phyloP scores from a whole-genome alignment of 1,140 invertebrate genomes.

The Ceratina australensis region DNA sequence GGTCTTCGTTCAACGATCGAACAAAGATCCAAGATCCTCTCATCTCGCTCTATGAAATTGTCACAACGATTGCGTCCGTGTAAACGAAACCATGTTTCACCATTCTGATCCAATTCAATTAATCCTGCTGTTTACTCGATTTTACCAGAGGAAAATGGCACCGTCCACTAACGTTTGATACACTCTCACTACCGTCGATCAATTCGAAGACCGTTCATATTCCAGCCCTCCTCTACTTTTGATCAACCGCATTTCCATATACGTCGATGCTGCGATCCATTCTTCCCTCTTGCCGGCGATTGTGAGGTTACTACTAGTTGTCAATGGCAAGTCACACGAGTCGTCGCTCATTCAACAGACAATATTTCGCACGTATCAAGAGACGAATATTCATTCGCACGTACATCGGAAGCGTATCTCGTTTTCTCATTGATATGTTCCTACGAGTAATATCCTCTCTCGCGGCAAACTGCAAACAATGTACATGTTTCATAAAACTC shows the following conservation, averaged over 20 bases:
- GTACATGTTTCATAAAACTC: not conserved
- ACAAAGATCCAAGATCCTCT: not conserved
- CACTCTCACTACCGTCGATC: slow-evolving; percentile 28
- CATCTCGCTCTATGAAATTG: slow-evolving; percentile 7
- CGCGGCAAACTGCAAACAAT: not conserved
- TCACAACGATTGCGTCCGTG: slow-evolving; percentile 10
- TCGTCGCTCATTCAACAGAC: not conserved
- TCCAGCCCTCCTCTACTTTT: not conserved
- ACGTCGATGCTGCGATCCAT: not conserved
- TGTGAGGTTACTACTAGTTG: slow-evolving; percentile 36
- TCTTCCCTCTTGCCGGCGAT: not conserved
- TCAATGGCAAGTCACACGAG: not conserved
- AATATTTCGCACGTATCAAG: not conserved
- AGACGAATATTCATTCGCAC: not conserved
- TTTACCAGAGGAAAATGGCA: slow-evolving; percentile 51
- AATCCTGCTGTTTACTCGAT: not conserved
- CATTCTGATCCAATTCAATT: not conserved
- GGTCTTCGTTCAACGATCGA: not conserved
- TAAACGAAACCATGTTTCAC: slow-evolving; percentile 14
- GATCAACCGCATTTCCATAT: not conserved
- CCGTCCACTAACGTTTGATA: slow-evolving; percentile 27
- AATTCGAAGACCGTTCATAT: slow-evolving; percentile 9
- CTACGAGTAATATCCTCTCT: not conserved
- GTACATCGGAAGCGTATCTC: not conserved
- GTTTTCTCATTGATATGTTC: slow-evolving; percentile 4